Evolutionary conservation across 2,797 vertebrate genomes (phyloP).

Genomic region (Glyptemys insculpta): DNA sequence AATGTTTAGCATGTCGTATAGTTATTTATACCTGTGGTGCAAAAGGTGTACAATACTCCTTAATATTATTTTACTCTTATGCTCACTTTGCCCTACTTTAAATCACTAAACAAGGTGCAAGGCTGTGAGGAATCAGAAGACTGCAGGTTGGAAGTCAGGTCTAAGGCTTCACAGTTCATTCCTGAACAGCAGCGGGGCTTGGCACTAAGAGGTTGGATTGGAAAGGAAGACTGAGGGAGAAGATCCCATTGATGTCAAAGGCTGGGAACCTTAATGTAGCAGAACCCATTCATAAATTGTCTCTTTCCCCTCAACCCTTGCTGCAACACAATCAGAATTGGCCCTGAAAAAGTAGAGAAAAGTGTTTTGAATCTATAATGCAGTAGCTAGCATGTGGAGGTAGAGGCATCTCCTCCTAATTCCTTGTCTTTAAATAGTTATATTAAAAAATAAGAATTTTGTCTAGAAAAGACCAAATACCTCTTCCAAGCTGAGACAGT

Average conservation of each 20-base stretch:
- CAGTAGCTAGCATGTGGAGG: not conserved
- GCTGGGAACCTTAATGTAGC: not conserved
- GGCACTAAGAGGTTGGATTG: not conserved
- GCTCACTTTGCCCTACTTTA: not conserved
- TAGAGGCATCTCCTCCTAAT: not conserved
- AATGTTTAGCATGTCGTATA: not conserved
- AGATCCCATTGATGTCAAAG: not conserved
- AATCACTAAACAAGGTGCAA: not conserved
- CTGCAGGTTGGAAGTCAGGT: too few species aligned
- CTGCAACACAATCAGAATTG: not conserved
- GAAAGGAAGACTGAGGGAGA: not conserved
- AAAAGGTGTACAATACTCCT: not conserved
- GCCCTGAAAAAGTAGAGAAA: not conserved
- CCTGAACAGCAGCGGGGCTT: not conserved
- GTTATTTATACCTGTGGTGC: not conserved
- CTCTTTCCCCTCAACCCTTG: not conserved
- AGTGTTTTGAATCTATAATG: not conserved
- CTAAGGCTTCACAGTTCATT: not conserved
- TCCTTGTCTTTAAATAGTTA: not conserved
- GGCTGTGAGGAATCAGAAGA: not conserved
- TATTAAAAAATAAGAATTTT: not conserved
- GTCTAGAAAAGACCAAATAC: not conserved
- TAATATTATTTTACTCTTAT: not conserved
- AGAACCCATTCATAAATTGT: not conserved
- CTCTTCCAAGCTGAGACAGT: not conserved